Percentiles rank a stretch among this genome's conserved stretches.
Evolutionary conservation across 2,797 vertebrate genomes (phyloP).

Genomic region (Sternarchorhynchus goeldii): DNA sequence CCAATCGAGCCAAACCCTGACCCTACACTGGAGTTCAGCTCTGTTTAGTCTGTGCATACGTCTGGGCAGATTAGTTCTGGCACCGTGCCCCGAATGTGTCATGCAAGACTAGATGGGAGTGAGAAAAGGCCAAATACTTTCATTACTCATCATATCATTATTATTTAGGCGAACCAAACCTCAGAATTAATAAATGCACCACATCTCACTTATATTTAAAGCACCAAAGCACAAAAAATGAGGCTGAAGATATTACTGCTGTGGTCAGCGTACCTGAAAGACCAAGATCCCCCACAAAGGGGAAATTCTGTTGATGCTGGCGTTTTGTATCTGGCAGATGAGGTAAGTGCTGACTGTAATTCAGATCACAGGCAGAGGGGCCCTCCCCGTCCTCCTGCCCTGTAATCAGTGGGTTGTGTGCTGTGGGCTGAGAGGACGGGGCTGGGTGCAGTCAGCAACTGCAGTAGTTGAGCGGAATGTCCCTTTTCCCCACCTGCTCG

Average conservation of each 20-base stretch:
- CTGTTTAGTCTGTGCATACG: conserved; percentile 26
- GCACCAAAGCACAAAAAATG: conserved; percentile 2
- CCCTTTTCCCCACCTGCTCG: conserved; percentile 66
- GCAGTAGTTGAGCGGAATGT: conserved; percentile 32
- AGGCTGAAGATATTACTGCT: conserved; percentile 13
- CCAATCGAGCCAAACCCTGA: conserved; percentile 22
- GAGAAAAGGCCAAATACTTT: no score
- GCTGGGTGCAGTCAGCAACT: conserved; percentile 48
- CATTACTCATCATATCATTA: no score
- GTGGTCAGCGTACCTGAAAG: conserved; percentile 33
- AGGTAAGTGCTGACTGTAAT: conserved; percentile 52
- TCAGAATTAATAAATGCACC: neutral
- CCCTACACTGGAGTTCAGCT: conserved; percentile 21
- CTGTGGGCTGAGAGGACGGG: conserved; percentile 43
- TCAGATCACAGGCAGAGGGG: conserved; percentile 38
- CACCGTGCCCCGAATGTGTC: conserved; percentile 14
- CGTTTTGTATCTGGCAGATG: conserved; percentile 40
- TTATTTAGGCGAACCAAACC: no score
- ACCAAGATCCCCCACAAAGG: conserved; percentile 24
- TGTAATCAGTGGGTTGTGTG: conserved; percentile 59
- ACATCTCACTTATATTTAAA: neutral
- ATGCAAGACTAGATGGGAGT: neutral
- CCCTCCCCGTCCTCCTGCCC: conserved; percentile 37
- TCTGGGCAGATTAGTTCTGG: conserved; percentile 27
- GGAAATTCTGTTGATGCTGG: conserved; percentile 35